Evolutionary conservation across 2,113 vertebrate genomes (phyloP).

Genomic region (Lepus americanus): DNA sequence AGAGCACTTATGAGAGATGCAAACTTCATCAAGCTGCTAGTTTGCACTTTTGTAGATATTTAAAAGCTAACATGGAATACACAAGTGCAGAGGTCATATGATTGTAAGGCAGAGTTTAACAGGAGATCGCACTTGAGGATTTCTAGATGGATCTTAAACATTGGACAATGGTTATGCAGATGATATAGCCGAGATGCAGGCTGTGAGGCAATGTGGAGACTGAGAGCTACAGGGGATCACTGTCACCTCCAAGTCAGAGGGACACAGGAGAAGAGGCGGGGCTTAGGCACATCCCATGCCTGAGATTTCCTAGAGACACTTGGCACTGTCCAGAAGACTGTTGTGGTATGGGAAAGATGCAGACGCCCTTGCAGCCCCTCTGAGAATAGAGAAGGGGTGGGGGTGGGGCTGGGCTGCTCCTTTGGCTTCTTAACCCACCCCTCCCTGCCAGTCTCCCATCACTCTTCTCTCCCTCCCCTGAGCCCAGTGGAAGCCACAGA

Average conservation of each 20-base stretch:
- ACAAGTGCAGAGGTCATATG: not conserved
- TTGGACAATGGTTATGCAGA: not conserved
- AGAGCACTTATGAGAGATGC: conserved; percentile 50
- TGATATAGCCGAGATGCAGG: not conserved
- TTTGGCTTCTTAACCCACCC: not conserved
- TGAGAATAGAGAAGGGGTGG: not conserved
- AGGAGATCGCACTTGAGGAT: not conserved
- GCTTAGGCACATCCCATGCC: not conserved
- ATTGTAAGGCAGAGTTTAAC: conserved; percentile 4
- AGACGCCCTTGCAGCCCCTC: not conserved
- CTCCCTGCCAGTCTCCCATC: not conserved
- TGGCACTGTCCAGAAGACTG: not conserved
- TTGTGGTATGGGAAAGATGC: not conserved
- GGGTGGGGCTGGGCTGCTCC: no score
- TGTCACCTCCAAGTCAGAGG: not conserved
- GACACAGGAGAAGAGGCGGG: not conserved
- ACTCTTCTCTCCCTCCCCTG: not conserved
- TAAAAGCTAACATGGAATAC: no score
- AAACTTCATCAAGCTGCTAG: conserved; percentile 65
- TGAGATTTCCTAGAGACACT: not conserved
- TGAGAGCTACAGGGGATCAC: not conserved
- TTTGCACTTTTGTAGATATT: not conserved
- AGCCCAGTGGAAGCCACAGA: not conserved
- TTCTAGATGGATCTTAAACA: not conserved
- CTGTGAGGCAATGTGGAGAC: not conserved